Base-by-base conservation (phyloP, 2,888 invertebrate genomes). In the Lithosia quadra region DNA sequence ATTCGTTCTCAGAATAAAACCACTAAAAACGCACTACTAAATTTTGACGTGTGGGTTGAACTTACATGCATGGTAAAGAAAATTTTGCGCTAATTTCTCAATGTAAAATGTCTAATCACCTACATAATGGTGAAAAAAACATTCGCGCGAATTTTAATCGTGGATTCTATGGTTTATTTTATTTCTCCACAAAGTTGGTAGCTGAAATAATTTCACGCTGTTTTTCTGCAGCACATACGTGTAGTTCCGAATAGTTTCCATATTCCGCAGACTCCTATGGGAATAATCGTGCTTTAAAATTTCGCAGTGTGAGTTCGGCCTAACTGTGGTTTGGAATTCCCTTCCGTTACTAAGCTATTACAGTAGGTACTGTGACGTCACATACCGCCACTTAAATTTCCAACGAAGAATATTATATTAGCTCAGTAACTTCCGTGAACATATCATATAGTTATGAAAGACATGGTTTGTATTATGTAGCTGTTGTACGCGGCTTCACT, bases 371-470 rank as follows among this genome's bases (percentile, higher is more conserved):
- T 39, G 7, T 49, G 49, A 49, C n/a, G n/a, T 49, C 49, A n/a
- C n/a, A n/a, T n/a, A n/a, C 18, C 18, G 18, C 49, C 49, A 49
- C 49, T 49, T 49, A 49, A n/a, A 2, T 49, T 49, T n/a, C 49
- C 49, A 49, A n/a, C n/a, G 9, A n/a, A n/a, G n/a, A 49, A 49
- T 49, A 49, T 49, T n/a, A 49, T n/a, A 49, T 49, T 49, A n/a
- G n/a, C n/a, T n/a, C n/a, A 0, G 9, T n/a, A 49, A 49, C n/a
- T 9, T 49, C 2, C 49, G 49, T 49, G 49, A n/a, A n/a, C 49
- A 49, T 9, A n/a, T 36, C 5, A n/a, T n/a, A 1, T 49, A 49
- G n/a, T 49, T 49, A 49, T 49, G 15, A 49, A 49, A 49, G 5
- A 49, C 18, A 49, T 49, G n/a, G 49, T 49, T 49, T 49, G 43